Evolutionary conservation across 1,140 invertebrate genomes (phyloP).

Genomic region (Drosophila yakuba): DNA sequence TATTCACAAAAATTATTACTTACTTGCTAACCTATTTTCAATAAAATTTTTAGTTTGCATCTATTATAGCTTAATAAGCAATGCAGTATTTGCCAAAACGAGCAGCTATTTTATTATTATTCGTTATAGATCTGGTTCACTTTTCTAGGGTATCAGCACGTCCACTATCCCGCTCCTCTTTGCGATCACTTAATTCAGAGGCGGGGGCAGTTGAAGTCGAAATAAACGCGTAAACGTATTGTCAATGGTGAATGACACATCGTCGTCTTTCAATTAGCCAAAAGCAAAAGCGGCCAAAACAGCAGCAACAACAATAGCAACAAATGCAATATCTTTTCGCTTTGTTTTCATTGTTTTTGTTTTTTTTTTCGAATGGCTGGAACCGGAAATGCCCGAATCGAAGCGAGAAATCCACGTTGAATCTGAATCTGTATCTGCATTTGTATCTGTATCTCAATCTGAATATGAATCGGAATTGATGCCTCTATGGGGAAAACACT

Average conservation of each 20-base stretch:
- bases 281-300: slow-evolving; percentile 40
- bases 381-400: slow-evolving; percentile 70
- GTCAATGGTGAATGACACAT: slow-evolving; percentile 70
- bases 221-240: slow-evolving; percentile 42
- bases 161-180: no score
- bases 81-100: no score
- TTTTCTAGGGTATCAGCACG: slow-evolving; percentile 1
- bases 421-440: slow-evolving; percentile 14
- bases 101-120: no score
- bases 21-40: no score
- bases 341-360: slow-evolving; percentile 18
- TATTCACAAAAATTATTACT: no score
- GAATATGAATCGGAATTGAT: slow-evolving; percentile 25
- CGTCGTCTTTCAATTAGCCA: slow-evolving; percentile 67
- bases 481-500: slow-evolving; percentile 39
- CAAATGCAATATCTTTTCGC: slow-evolving; percentile 44
- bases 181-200: slow-evolving; percentile 2
- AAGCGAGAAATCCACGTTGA: slow-evolving; percentile 45
- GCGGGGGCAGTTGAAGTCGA: slow-evolving; percentile 28
- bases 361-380: slow-evolving; percentile 24
- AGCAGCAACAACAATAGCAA: slow-evolving; percentile 45
- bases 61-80: no score
- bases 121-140: neutral
- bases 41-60: no score
- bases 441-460: neutral